Evolutionary conservation across 2,888 invertebrate genomes (phyloP).

Genomic region (Pseudococcus viburni): DNA sequence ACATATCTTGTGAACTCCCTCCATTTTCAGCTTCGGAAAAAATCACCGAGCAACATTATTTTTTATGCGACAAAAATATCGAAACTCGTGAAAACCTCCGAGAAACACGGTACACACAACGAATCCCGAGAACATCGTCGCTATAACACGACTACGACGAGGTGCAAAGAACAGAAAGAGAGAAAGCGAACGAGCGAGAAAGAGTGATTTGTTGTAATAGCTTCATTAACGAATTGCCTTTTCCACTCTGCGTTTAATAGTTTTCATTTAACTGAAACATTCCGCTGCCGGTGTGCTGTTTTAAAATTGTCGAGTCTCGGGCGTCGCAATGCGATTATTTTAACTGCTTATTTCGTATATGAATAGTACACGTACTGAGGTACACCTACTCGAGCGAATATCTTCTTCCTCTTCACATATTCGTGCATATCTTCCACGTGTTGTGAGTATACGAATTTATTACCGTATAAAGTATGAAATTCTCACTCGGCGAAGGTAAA

Average conservation of each 20-base stretch:
- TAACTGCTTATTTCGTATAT: slow-evolving; percentile 54
- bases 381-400: background rate
- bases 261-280: slow-evolving; percentile 62
- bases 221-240: slow-evolving; percentile 65
- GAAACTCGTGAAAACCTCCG: too few relatives aligned
- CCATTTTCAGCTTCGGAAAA: too few relatives aligned
- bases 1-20: too few relatives aligned
- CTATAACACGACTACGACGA: too few relatives aligned
- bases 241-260: slow-evolving; percentile 60
- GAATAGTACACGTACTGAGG: background rate
- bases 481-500: too few relatives aligned
- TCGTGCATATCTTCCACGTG: background rate
- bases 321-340: slow-evolving; percentile 63
- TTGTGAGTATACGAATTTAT: background rate
- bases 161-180: background rate
- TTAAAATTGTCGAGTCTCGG: slow-evolving; percentile 60
- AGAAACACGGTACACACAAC: too few relatives aligned
- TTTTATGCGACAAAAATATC: too few relatives aligned
- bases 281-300: slow-evolving; percentile 26
- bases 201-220: slow-evolving; percentile 63
- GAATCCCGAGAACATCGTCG: too few relatives aligned
- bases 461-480: background rate
- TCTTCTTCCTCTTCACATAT: background rate
- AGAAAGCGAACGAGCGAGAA: background rate
- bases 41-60: too few relatives aligned